Conservation (phyloP, 2,797 vertebrate species). For the Anguilla anguilla region DNA sequence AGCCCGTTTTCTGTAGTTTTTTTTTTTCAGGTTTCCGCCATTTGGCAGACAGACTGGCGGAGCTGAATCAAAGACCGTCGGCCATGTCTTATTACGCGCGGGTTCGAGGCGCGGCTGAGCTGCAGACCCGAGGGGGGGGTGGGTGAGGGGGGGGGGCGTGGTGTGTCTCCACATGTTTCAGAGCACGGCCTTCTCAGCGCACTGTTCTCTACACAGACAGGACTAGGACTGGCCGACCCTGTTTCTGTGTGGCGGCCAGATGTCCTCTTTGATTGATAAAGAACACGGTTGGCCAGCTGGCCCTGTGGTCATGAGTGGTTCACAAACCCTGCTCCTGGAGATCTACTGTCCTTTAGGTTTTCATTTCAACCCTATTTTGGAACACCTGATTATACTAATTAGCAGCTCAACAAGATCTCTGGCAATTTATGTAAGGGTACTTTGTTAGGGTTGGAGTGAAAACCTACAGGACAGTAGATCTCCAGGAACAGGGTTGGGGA, state of each 20-base stretch:
- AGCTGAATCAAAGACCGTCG: constrained; percentile 33
- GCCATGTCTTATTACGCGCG: not conserved
- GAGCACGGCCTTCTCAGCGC: not conserved
- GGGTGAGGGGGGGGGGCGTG: not conserved
- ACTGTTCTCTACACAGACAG: not conserved
- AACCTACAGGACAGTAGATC: too few relatives aligned
- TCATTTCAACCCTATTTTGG: too few relatives aligned
- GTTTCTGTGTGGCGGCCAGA: not conserved
- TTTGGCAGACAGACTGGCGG: constrained; percentile 36
- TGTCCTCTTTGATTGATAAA: not conserved
- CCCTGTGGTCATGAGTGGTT: not conserved
- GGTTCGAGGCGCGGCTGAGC: not conserved
- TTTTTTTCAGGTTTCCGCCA: constrained; percentile 21
- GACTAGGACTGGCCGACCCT: not conserved
- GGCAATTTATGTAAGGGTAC: too few relatives aligned
- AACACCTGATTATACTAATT: too few relatives aligned
- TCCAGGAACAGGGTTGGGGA: too few relatives aligned
- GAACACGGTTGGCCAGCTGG: not conserved
- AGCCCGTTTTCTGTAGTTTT: constrained; percentile 32
- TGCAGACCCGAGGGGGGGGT: not conserved
- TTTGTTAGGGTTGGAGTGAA: too few relatives aligned
- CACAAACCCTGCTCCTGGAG: not conserved
- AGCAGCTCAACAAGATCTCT: too few relatives aligned
- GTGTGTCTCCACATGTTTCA: not conserved
- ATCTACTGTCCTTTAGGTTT: not conserved